Percentiles rank a stretch among this genome's conserved stretches.
phyloP scores from a whole-genome alignment of 2,113 vertebrate species.

The Pedionomus torquatus region DNA sequence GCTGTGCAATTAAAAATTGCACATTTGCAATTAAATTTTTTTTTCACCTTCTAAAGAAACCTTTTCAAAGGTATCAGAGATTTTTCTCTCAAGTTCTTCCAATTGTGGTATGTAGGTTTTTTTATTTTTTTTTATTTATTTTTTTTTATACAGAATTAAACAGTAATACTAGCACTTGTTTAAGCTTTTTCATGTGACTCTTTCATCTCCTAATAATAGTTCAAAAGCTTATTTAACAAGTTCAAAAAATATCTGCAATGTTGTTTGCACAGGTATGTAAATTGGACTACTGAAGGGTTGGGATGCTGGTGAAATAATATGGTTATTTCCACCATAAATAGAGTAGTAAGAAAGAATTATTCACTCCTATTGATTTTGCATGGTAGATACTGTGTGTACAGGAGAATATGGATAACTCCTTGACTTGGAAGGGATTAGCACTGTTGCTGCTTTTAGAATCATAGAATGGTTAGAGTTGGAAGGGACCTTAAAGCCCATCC shows the following conservation, averaged over 20 bases:
- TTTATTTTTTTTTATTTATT: not conserved
- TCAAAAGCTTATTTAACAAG: constrained; percentile 14
- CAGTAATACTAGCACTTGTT: not conserved
- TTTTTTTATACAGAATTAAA: not conserved
- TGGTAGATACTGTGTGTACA: not conserved
- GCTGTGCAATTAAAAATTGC: not conserved
- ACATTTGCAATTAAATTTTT: too few species aligned
- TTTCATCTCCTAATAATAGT: constrained; percentile 28
- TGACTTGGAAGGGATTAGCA: not conserved
- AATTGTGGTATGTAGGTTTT: not conserved
- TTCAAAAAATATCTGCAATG: not conserved
- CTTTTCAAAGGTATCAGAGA: not conserved
- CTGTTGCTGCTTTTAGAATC: not conserved
- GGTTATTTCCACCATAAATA: not conserved
- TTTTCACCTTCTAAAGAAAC: not conserved
- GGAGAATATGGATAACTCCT: not conserved
- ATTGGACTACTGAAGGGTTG: not conserved
- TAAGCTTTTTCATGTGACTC: not conserved
- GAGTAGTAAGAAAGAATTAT: not conserved
- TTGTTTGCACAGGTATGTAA: not conserved
- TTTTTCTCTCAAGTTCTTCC: constrained; percentile 5
- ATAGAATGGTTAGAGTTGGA: too few species aligned
- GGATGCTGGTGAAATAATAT: not conserved
- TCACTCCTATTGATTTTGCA: not conserved
- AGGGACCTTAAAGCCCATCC: too few species aligned